A percentile compares a stretch with the other conserved stretches of the same genome.
phyloP scores from a whole-genome alignment of 2,888 invertebrate species.

The Eupeodes latifasciatus region DNA sequence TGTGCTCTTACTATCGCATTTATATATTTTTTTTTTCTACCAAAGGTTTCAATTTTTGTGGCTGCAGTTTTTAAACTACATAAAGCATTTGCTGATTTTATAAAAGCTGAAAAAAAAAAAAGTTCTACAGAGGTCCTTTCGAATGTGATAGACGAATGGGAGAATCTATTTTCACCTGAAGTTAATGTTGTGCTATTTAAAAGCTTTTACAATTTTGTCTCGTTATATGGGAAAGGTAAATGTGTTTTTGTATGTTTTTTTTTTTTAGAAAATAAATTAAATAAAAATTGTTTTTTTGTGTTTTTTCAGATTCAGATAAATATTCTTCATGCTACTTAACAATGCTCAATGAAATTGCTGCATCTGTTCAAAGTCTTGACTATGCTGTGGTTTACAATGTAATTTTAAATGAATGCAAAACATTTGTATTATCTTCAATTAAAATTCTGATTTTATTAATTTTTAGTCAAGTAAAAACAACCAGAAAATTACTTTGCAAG shows the following conservation, averaged over 20 bases:
- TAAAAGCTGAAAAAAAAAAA: slow-evolving; percentile 81
- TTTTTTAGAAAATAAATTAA: not conserved
- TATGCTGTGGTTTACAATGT: slow-evolving; percentile 80
- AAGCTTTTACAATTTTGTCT: slow-evolving; percentile 79
- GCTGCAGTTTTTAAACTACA: slow-evolving; percentile 86
- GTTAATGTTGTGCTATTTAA: slow-evolving; percentile 84
- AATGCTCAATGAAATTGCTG: slow-evolving; percentile 79
- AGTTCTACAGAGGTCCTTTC: slow-evolving; percentile 82
- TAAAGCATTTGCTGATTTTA: slow-evolving; percentile 84
- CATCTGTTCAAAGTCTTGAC: slow-evolving; percentile 80
- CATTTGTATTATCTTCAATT: too few relatives aligned
- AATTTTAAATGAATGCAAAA: slow-evolving; percentile 41
- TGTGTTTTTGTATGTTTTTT: not conserved
- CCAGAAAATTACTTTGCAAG: slow-evolving; percentile 79
- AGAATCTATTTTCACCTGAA: slow-evolving; percentile 89
- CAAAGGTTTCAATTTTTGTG: slow-evolving; percentile 85
- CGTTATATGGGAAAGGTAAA: slow-evolving; percentile 73
- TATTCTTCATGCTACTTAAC: slow-evolving; percentile 77
- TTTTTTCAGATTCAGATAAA: slow-evolving; percentile 67
- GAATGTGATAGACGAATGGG: slow-evolving; percentile 88
- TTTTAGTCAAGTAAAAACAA: slow-evolving; percentile 81
- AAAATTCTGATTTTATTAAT: slow-evolving; percentile 9
- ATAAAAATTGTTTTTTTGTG: not conserved
- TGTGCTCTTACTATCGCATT: not conserved
- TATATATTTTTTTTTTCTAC: not conserved